Base-by-base conservation (phyloP, 2,888 invertebrate genomes). In the Tetropium fuscum region DNA sequence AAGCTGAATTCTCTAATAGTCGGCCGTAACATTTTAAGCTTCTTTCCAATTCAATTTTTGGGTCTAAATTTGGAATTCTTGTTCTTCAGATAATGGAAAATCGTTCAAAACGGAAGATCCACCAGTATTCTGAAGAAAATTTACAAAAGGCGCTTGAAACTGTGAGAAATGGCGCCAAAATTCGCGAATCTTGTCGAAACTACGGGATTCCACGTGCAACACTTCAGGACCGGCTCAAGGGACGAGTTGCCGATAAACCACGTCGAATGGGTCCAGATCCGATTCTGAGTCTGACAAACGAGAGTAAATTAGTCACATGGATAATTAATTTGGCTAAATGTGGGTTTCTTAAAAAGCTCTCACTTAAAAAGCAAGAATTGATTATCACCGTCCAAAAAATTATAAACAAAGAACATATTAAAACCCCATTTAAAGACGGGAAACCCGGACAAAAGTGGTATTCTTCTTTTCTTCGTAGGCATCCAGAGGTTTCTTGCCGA, bases 291-390 rank as follows among this genome's bases (percentile, higher is more conserved):
- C 20, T 10, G n/a, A 45, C 54, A 53, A 44, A 60, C 34, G 57
- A 60, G 40, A 41, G 54, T 32, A 59, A 54, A 13, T 22, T 54
- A 6, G 67, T 64, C 34, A 55, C 69, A 34, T 74, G 74, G 73
- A 61, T 74, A 49, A 38, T 69, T 30, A 59, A 70, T 20, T 67
- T 71, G 34, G 53, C 71, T n/a, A 70, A 70, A 59, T 71, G 70
- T 69, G 73, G 72, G 40, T 75, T 73, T 58, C 69, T 69, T 38
- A 63, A 73, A 1, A n/a, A n/a, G n/a, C n/a, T n/a, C 7, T 22
- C 22, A 22, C 4, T 22, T 22, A 71, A 73, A 60, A 74, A 74
- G 55, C 59, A 66, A 18, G 68, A 73, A 47, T 56, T 74, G 22
- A 59, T 73, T 30, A 60, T 68, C 40, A 71, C 69, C 40, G 72